phyloP scores from a whole-genome alignment of 2,888 invertebrate species.

The Neoitamus cyanurus region DNA sequence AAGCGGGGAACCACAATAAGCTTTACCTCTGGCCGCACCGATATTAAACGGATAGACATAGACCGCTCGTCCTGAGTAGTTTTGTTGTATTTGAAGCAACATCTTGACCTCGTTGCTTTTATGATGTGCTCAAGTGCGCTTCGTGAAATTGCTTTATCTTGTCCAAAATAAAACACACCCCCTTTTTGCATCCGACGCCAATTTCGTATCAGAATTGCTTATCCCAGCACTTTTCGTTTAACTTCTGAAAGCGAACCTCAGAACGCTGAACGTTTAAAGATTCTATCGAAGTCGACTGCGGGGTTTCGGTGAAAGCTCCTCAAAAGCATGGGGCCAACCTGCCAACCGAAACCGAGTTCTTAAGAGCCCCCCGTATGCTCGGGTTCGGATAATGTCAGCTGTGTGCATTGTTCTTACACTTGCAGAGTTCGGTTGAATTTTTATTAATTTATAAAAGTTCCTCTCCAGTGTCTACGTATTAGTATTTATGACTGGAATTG shows the following conservation, averaged over 20 bases:
- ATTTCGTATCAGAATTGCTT: neutral
- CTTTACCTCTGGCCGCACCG: neutral
- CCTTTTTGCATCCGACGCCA: neutral
- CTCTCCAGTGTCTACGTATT: neutral
- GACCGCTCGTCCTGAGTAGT: neutral
- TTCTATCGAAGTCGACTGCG: neutral
- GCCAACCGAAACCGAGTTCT: neutral
- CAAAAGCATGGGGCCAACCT: neutral
- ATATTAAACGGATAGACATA: neutral
- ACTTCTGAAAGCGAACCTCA: neutral
- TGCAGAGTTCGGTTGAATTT: neutral
- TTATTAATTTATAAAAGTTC: neutral
- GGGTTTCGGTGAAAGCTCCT: neutral
- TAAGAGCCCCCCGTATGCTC: neutral
- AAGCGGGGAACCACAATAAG: neutral
- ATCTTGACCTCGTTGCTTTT: slow-evolving; percentile 19
- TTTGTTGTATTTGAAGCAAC: neutral
- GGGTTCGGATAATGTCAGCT: neutral
- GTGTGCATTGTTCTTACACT: neutral
- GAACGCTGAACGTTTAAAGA: neutral
- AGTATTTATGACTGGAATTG: neutral
- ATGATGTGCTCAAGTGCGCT: slow-evolving; percentile 6
- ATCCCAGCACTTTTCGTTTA: neutral
- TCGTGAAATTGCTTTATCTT: slow-evolving; percentile 13
- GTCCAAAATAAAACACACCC: neutral